Evolutionary conservation across 2,888 invertebrate genomes (phyloP), one percentile per base, ranked within the genome.

Genomic region (Dryadula phaetusa): DNA sequence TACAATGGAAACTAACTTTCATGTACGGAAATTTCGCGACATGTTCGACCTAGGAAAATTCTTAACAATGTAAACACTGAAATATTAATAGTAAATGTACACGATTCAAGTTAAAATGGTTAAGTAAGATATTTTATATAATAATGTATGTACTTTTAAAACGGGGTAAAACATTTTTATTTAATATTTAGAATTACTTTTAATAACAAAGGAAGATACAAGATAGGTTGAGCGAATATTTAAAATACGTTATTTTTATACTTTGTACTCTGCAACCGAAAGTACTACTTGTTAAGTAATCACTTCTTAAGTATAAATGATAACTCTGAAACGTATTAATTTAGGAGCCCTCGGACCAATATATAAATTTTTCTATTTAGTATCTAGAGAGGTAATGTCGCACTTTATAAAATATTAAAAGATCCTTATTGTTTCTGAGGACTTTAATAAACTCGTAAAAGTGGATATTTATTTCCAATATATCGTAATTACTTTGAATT

Each of bases 321-420:
- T 73, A 74, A 68, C 64, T 70, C 71, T 70, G 71, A 73, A 69
- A 72, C 61, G 72, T 68, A 74, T 71, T 71, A 72, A 79, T 82
- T 83, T 81, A 78, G 81, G 79, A 86, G 84, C 81, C 82, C 79
- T 80, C 80, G 75, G 77, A 77, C 81, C 78, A 79, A 77, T 80
- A 83, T 86, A 88, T 87, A 89, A 70, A 75, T 87, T 88, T 88
- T 80, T 74, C 88, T 90, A 90, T 87, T 86, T 74, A 83, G 79
- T 83, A 81, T 84, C 85, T 87, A 87, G 79, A 87, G 86, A 88
- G 85, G 89, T 90, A 89, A 83, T 86, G 81, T 72, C 66, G 80
- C 79, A 79, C 74, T 82, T 83, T 63, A 69, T 72, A 72, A 78
- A 82, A 86, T 72, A 69, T 72, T 70, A 63, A 72, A 72, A 72